These are phyloP conservation scores for Heliconius hermathena DNA, from an alignment of 1,140 invertebrate genomes.

Conservation along the genomic window DNA sequence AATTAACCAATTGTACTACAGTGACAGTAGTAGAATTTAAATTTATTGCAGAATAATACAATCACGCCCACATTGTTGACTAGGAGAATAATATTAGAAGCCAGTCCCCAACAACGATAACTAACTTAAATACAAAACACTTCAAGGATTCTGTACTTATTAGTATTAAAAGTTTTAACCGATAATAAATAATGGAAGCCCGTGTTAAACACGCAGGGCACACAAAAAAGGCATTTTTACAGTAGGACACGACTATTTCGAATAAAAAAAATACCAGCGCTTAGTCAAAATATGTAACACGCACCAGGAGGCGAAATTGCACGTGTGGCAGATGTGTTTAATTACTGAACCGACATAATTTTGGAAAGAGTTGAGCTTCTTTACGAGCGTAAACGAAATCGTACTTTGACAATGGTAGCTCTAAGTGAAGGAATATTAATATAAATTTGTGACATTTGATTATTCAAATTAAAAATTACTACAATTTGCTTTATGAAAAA, in stretches of 20 bases:
- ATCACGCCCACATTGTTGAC: slow-evolving; percentile 51
- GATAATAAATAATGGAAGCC: slow-evolving; percentile 4
- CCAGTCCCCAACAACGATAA: not conserved
- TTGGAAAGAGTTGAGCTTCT: slow-evolving; percentile 67
- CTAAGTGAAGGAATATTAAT: not conserved
- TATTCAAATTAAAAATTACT: too few relatives aligned
- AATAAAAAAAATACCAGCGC: slow-evolving; percentile 37
- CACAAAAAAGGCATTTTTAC: slow-evolving; percentile 16
- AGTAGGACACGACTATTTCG: slow-evolving; percentile 26
- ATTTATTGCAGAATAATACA: slow-evolving; percentile 48
- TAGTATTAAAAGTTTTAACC: not conserved
- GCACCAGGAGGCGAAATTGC: slow-evolving; percentile 60
- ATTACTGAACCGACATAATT: slow-evolving; percentile 75
- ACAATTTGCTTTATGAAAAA: too few relatives aligned
- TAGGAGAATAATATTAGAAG: slow-evolving; percentile 10
- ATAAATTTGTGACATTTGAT: too few relatives aligned
- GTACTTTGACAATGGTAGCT: slow-evolving; percentile 38
- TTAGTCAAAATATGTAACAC: slow-evolving; percentile 62
- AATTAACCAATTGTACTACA: slow-evolving; percentile 17
- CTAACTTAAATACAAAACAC: slow-evolving; percentile 13
- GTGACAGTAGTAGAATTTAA: slow-evolving; percentile 47
- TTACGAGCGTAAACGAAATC: slow-evolving; percentile 59
- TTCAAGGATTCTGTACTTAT: not conserved
- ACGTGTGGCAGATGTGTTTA: slow-evolving; percentile 75
- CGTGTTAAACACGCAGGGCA: slow-evolving; percentile 8